Evolutionary conservation across 2,113 vertebrate species (phyloP).

Genomic region (Dipodomys ordii): DNA sequence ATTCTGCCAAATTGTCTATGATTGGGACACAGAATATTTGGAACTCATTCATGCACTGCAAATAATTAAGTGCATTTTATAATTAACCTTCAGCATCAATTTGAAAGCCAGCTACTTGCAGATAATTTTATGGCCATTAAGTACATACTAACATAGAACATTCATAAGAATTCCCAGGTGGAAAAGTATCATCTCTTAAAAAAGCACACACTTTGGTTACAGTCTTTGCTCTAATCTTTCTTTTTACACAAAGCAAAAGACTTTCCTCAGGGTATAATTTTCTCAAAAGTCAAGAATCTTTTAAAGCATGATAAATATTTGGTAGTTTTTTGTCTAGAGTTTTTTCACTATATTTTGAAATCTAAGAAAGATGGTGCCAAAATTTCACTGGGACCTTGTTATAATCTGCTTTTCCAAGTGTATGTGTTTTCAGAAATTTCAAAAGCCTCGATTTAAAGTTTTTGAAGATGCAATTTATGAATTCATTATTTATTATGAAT

Average conservation of each 20-base stretch:
- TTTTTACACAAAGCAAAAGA: not conserved
- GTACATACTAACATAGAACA: conserved; percentile 46
- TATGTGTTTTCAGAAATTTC: conserved; percentile 72
- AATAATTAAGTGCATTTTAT: conserved; percentile 68
- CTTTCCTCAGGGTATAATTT: conserved; percentile 57
- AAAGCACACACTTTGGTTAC: conserved; percentile 37
- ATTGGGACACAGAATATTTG: conserved; percentile 21
- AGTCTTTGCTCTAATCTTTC: conserved; percentile 19
- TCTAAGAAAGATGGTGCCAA: conserved; percentile 46
- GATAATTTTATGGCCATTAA: conserved; percentile 66
- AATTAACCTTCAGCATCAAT: conserved; percentile 70
- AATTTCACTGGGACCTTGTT: conserved; percentile 12
- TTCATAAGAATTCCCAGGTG: conserved; percentile 16
- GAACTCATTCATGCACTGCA: not conserved
- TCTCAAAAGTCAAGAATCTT: conserved; percentile 24
- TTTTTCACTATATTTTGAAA: conserved; percentile 58
- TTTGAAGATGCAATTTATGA: conserved; percentile 60
- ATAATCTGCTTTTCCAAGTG: conserved; percentile 60
- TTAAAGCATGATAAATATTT: conserved; percentile 57
- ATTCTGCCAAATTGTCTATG: conserved; percentile 44
- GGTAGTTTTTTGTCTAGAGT: conserved; percentile 58
- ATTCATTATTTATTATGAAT: not conserved
- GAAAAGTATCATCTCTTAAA: conserved; percentile 41
- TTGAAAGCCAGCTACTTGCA: conserved; percentile 65
- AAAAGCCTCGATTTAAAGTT: conserved; percentile 68